Percentiles rank a stretch among this genome's conserved stretches.
phyloP scores from a whole-genome alignment of 2,888 invertebrate genomes.

The Phymatocera aterrima region DNA sequence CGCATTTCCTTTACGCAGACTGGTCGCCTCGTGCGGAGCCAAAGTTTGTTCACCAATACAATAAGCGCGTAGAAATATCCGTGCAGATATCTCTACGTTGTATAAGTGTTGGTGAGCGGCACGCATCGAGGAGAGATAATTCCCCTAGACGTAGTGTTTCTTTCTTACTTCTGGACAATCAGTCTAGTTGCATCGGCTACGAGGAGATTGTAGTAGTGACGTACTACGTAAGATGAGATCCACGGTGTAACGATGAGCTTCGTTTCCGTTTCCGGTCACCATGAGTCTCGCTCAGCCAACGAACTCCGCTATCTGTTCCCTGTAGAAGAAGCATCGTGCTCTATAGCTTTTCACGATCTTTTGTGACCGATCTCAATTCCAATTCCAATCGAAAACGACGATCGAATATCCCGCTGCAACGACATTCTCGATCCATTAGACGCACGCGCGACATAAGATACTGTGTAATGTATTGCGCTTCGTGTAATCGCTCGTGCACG shows the following conservation, averaged over 20 bases:
- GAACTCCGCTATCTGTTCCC: constrained; percentile 64
- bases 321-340: background rate
- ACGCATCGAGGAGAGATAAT: background rate
- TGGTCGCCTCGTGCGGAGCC: constrained; percentile 4
- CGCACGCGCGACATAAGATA: constrained; percentile 5
- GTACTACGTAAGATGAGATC: constrained; percentile 51
- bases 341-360: constrained; percentile 15
- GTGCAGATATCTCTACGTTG: background rate
- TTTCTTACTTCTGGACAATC: background rate
- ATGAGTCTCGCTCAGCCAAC: constrained; percentile 68
- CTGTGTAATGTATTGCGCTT: no score
- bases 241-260: constrained; percentile 64
- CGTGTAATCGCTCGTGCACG: background rate
- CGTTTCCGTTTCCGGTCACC: constrained; percentile 68
- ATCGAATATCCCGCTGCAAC: constrained; percentile 11
- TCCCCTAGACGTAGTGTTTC: background rate
- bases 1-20: background rate
- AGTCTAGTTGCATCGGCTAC: background rate
- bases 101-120: background rate
- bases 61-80: no score
- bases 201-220: background rate
- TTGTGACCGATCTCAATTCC: constrained; percentile 24
- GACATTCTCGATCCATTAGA: constrained; percentile 28
- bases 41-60: background rate
- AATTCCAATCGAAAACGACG: constrained; percentile 33